Evolutionary conservation across 2,888 invertebrate genomes (phyloP), one percentile per base, ranked within the genome.

Genomic region (Ryuthela nishihirai): DNA sequence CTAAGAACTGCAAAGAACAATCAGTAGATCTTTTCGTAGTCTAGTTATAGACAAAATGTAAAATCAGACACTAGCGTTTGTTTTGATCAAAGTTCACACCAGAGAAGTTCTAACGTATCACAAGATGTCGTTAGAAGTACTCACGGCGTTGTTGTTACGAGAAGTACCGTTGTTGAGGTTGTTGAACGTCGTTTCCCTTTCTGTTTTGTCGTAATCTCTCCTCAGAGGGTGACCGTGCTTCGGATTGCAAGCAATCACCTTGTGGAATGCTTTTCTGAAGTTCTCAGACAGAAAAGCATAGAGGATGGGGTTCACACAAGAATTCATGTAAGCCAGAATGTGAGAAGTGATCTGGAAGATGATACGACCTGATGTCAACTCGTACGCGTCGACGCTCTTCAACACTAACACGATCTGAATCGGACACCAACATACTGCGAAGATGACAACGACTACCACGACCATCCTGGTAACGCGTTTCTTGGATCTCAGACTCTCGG

Each of bases 251-350:
- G 63, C 50, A 21, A 67, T 65, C 12, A 78, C 66, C 49, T 72
- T 73, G 18, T 71, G 80, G 74, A 94, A 94, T 20, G 91, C 92
- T 72, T 90, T 85, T 68, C 93, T 82, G 77, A 95, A 94, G 77
- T 92, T 92, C 70, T 94, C 93, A 1, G 92, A 93, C 45, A 94
- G 80, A 76, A 94, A 91, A 3, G 93, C 93, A 77, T 95, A 95
- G 44, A 95, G 81, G 67, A 95, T 85, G 0, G 94, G 94, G 76
- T 95, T 94, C 70, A 95, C 86, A 74, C 94, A 94, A 70, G 88
- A 88, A 79, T 93, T 95, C 78, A 87, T 89, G 77, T 95, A 95
- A 17, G 93, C 93, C 58, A 58, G 49, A 26, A 46, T 62, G 15
- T 72, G 75, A 9, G 72, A 68, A 17, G 71, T 69, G 54, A 76